Percentiles rank a stretch among this genome's conserved stretches.
phyloP scores from a whole-genome alignment of 1,140 invertebrate species.

The Hycleus cichorii region DNA sequence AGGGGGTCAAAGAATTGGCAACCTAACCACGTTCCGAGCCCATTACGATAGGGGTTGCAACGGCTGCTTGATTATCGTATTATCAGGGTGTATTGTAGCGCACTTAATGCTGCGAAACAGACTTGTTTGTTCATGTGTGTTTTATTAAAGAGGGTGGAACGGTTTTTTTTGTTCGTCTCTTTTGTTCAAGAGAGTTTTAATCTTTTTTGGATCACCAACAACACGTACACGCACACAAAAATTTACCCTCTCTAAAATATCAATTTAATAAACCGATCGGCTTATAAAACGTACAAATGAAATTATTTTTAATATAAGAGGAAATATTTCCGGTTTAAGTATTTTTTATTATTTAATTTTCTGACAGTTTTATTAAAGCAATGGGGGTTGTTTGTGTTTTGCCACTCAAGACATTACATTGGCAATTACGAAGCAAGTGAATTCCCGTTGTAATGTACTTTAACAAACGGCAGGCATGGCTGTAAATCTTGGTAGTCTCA shows the following conservation, averaged over 20 bases:
- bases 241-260: too few relatives aligned
- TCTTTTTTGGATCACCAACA: neutral
- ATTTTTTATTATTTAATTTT: too few relatives aligned
- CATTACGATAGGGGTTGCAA: constrained; percentile 24
- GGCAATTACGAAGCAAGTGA: constrained; percentile 19
- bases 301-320: neutral
- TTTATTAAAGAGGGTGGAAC: constrained; percentile 10
- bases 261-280: neutral
- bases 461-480: constrained; percentile 14
- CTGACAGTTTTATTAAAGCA: too few relatives aligned
- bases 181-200: neutral
- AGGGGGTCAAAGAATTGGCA: constrained; percentile 15
- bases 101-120: constrained; percentile 26
- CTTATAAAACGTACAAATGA: neutral
- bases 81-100: constrained; percentile 29
- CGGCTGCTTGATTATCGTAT: constrained; percentile 32
- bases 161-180: constrained; percentile 1
- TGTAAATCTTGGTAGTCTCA: constrained; percentile 21
- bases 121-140: constrained; percentile 23
- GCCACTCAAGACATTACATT: constrained; percentile 7
- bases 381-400: neutral
- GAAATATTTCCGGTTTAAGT: neutral
- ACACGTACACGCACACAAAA: neutral
- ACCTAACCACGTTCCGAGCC: constrained; percentile 21
- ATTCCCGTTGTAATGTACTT: constrained; percentile 18